Conservation (phyloP, 2,888 invertebrate genomes). For the Drosophila kanekoi region DNA sequence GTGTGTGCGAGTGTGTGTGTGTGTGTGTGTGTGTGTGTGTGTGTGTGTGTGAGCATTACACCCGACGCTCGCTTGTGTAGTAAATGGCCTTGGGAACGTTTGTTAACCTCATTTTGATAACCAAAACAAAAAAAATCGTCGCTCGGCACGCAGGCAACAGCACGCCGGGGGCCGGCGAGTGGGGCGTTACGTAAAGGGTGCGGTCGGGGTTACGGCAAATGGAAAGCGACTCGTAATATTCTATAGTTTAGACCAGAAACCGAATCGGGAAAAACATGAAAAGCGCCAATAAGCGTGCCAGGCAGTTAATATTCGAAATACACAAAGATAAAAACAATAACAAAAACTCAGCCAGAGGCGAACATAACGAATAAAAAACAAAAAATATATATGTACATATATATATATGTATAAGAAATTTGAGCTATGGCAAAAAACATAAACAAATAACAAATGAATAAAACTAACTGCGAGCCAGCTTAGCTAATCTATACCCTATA, state of each 20-base stretch:
- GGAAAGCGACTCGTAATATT: conserved; percentile 30
- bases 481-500: conserved; percentile 2
- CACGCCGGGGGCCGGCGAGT: conserved; percentile 14
- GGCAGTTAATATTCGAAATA: conserved; percentile 30
- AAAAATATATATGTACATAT: not conserved
- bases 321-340: not conserved
- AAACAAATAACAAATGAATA: conserved; percentile 9
- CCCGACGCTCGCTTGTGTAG: conserved; percentile 42
- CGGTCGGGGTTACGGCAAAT: conserved; percentile 52
- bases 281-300: conserved; percentile 46
- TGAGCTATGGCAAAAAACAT: conserved; percentile 6
- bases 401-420: not conserved
- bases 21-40: conserved; percentile 21
- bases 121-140: conserved; percentile 63
- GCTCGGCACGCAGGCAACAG: conserved; percentile 64
- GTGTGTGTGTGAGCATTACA: conserved; percentile 49
- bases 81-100: conserved; percentile 79
- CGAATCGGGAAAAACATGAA: conserved; percentile 22
- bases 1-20: conserved; percentile 12
- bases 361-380: not conserved
- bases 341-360: not conserved
- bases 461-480: conserved; percentile 1
- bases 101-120: conserved; percentile 79
- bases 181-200: conserved; percentile 47
- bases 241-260: conserved; percentile 20